These are phyloP conservation scores for Listronotus bonariensis DNA, from an alignment of 1,140 invertebrate genomes.

Conservation along the genomic window DNA sequence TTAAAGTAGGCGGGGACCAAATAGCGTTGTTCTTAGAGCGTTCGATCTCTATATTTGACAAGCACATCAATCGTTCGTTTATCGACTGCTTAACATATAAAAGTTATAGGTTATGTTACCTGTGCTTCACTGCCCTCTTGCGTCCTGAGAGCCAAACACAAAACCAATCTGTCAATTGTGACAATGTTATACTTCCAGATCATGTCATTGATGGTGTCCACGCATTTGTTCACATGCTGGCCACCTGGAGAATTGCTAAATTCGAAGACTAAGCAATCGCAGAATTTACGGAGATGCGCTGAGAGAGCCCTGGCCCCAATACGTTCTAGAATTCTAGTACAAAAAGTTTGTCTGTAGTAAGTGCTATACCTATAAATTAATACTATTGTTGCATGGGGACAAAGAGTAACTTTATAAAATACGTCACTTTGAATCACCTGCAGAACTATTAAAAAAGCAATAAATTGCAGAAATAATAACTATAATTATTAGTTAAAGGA, in stretches of 20 bases:
- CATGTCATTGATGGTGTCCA: slow-evolving; percentile 94
- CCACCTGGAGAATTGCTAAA: slow-evolving; percentile 84
- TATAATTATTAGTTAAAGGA: no score
- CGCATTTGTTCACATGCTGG: slow-evolving; percentile 86
- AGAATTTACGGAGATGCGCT: slow-evolving; percentile 89
- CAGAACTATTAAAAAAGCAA: no score
- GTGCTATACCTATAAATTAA: no score
- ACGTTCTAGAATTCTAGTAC: slow-evolving; percentile 82
- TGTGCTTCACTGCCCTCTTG: slow-evolving; percentile 87
- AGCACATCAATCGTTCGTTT: no score
- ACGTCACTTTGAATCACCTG: no score
- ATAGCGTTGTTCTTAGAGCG: no score
- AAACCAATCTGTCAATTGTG: slow-evolving; percentile 88
- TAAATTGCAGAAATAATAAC: no score
- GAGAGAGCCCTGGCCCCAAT: slow-evolving; percentile 90
- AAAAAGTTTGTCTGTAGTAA: no score
- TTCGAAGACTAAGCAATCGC: slow-evolving; percentile 92
- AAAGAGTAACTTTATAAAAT: no score
- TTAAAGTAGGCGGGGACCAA: no score
- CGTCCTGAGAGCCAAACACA: slow-evolving; percentile 86
- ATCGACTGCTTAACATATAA: background rate
- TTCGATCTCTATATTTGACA: no score
- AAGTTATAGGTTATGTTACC: slow-evolving; percentile 9
- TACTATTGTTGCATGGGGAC: no score
- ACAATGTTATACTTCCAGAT: slow-evolving; percentile 98